A percentile compares a stretch with the other conserved stretches of the same genome.
Conservation (phyloP, 2,888 invertebrate genomes). For the Malthinus flaveolus region DNA sequence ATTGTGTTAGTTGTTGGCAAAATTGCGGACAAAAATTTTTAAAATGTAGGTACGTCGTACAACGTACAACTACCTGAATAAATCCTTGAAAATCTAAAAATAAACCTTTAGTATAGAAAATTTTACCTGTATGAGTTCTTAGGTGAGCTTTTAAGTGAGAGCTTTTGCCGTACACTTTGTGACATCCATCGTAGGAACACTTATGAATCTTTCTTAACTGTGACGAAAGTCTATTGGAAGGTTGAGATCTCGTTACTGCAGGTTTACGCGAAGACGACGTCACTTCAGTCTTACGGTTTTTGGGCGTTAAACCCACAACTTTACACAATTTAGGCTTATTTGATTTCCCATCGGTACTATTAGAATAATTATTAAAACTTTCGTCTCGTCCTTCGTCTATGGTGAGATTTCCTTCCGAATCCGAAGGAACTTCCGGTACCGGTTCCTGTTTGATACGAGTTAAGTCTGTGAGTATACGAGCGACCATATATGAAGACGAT, state of each 20-base stretch:
- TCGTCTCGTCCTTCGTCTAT: conserved; percentile 46
- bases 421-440: conserved; percentile 56
- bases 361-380: conserved; percentile 41
- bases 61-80: conserved; percentile 1
- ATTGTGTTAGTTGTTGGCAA: background rate
- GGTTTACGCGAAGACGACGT: conserved; percentile 32
- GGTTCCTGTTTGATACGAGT: conserved; percentile 62
- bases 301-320: conserved; percentile 24
- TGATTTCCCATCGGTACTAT: conserved; percentile 32
- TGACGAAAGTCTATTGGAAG: conserved; percentile 34
- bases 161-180: conserved; percentile 67
- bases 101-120: background rate
- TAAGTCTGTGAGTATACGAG: conserved; percentile 64
- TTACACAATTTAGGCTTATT: conserved; percentile 23
- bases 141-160: conserved; percentile 68
- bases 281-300: conserved; percentile 23
- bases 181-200: conserved; percentile 63
- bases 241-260: conserved; percentile 38
- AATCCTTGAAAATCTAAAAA: conserved; percentile 6
- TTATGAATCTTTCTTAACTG: conserved; percentile 58
- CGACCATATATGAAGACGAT: conserved; percentile 60
- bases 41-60: background rate
- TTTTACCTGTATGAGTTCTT: conserved; percentile 65
- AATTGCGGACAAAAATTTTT: too few relatives aligned
- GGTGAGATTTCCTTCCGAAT: conserved; percentile 46